A percentile compares a stretch with the other conserved stretches of the same genome.
These are phyloP conservation scores for Epirrhoe alternata DNA, from an alignment of 2,888 invertebrate species.

Conservation along the genomic window DNA sequence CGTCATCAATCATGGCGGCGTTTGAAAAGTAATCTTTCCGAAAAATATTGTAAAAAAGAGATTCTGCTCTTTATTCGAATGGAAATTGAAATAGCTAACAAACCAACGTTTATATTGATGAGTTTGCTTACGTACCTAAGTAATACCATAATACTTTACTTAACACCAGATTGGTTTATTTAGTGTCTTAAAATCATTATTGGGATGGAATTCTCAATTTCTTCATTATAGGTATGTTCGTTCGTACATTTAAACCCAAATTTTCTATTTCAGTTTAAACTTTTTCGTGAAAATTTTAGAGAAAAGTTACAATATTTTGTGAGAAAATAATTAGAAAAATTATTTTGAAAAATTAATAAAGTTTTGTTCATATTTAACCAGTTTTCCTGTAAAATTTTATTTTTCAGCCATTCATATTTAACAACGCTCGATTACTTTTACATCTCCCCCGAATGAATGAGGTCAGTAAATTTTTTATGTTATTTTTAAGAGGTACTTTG, in stretches of 20 bases:
- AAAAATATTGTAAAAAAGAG: slow-evolving; percentile 38
- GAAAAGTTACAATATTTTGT: no score
- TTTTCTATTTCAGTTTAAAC: no score
- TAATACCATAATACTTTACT: no score
- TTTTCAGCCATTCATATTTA: slow-evolving; percentile 49
- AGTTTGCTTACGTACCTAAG: no score
- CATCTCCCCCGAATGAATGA: slow-evolving; percentile 36
- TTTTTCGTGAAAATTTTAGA: no score
- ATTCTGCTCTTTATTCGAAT: slow-evolving; percentile 31
- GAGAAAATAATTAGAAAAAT: not conserved
- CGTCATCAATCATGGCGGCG: slow-evolving; percentile 66
- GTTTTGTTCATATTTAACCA: not conserved
- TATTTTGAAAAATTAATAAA: not conserved
- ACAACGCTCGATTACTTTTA: slow-evolving; percentile 52
- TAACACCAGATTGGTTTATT: no score
- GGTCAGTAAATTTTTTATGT: slow-evolving; percentile 52
- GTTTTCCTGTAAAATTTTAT: slow-evolving; percentile 11
- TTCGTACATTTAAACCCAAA: no score
- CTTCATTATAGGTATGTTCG: no score
- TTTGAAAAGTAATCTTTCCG: slow-evolving; percentile 44
- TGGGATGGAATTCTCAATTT: no score
- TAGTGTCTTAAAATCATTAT: no score
- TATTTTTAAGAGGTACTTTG: slow-evolving; percentile 50
- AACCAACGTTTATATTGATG: not conserved
- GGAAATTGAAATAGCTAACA: slow-evolving; percentile 25